Conservation (phyloP, 2,888 invertebrate species). For the Macroteleia sp. region DNA sequence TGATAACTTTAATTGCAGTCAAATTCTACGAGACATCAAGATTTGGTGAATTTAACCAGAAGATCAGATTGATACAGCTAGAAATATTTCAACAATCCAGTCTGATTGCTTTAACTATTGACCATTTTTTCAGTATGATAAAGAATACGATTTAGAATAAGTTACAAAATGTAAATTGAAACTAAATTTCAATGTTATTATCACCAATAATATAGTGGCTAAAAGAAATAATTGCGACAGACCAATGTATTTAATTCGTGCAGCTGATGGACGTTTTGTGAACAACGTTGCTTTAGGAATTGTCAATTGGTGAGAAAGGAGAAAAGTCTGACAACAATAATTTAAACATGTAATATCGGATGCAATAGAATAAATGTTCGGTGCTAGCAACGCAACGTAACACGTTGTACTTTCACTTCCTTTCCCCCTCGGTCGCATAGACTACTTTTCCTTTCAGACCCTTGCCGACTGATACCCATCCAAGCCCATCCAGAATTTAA, state of each 20-base stretch:
- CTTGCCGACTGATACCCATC: conserved; percentile 70
- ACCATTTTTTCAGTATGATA: too few species aligned
- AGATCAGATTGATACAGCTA: too few species aligned
- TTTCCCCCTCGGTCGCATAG: conserved; percentile 80
- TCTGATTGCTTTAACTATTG: too few species aligned
- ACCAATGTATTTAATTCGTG: neutral
- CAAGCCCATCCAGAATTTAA: conserved; percentile 76
- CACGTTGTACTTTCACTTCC: conserved; percentile 82
- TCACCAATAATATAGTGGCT: too few species aligned
- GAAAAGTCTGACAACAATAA: conserved; percentile 10
- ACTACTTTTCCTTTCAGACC: conserved; percentile 75
- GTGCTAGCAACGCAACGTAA: conserved; percentile 75
- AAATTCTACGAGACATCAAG: too few species aligned
- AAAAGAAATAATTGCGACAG: too few species aligned
- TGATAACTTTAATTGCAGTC: too few species aligned
- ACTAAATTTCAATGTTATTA: too few species aligned
- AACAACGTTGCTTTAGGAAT: conserved; percentile 3
- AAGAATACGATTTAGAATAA: too few species aligned
- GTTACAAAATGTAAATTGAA: too few species aligned
- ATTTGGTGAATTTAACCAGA: too few species aligned
- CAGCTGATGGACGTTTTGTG: conserved; percentile 3
- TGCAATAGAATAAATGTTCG: conserved; percentile 64
- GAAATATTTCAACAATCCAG: too few species aligned
- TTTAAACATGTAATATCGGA: conserved; percentile 34
- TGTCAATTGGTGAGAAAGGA: conserved; percentile 8